Base-by-base conservation (phyloP, 2,888 invertebrate genomes). In the Leptopilina myrica region DNA sequence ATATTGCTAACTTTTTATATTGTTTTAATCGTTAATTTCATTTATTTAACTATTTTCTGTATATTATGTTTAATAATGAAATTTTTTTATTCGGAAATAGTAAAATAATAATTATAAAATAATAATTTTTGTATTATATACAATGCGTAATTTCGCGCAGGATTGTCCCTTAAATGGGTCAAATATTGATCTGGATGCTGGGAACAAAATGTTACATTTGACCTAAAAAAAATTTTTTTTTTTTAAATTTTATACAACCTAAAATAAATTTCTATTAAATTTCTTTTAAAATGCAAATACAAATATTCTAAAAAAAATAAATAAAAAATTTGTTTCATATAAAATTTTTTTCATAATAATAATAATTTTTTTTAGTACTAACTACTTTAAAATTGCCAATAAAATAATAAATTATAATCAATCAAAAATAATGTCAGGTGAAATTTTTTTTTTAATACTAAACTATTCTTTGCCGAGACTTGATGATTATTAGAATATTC, bases 121-220 rank as follows among this genome's bases (percentile, higher is more conserved):
- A 0, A 65, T 33, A 33, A 33, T 33, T 7, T 7, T 14, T 8
- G 9, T 15, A 15, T 33, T 33, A 33, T 3, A 33, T 33, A 33
- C 0, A 33, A 33, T 43, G 43, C 8, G 43, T n/a, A 15, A 66
- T 66, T 12, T 67, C 49, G 67, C 67, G 67, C 67, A 67, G 20
- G 49, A 1, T 49, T 49, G 5, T 20, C 46, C 15, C 67, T 49
- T 49, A 9, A 67, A 67, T n/a, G 62, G 33, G 11, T 3, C 26
- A 26, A 64, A 67, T 67, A 67, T 67, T 20, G 67, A 67, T 67
- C 15, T 49, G 26, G 12, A 49, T 20, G 49, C 67, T 67, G 20
- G 46, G 15, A 62, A 62, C 9, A n/a, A 8, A 15, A 14, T 15
- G 20, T 15, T 62, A 14, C 12, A 3, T 62, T 62, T 62, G 20